Evolutionary conservation across 2,797 vertebrate species (phyloP).

Genomic region (Myioborus miniatus): DNA sequence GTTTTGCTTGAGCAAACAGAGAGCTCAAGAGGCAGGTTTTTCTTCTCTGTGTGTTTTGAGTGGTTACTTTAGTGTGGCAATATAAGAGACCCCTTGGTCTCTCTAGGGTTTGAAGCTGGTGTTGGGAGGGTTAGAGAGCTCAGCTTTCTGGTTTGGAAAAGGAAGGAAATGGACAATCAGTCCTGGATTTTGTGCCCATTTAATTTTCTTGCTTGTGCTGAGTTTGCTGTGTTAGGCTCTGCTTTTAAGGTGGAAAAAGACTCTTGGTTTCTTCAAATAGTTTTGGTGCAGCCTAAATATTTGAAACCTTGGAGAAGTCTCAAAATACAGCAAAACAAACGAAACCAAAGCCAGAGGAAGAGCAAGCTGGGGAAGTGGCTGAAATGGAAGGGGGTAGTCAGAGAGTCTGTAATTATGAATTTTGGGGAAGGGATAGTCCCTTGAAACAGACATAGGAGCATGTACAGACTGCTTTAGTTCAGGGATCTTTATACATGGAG

Average conservation of each 20-base stretch:
- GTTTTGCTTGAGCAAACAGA: background rate
- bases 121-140: constrained; percentile 4
- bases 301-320: constrained; percentile 33
- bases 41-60: constrained; percentile 8
- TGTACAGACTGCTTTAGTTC: background rate
- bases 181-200: background rate
- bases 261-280: constrained; percentile 37
- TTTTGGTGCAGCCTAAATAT: constrained; percentile 46
- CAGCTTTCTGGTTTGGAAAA: constrained; percentile 26
- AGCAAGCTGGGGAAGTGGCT: constrained; percentile 1
- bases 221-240: constrained; percentile 29
- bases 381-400: background rate
- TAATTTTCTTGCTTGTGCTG: constrained; percentile 44
- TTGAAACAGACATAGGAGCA: background rate
- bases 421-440: background rate
- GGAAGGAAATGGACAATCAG: constrained; percentile 48
- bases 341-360: background rate
- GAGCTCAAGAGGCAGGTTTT: background rate
- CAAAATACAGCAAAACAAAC: constrained; percentile 42
- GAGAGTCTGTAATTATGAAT: background rate
- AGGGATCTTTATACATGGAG: background rate
- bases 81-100: background rate
- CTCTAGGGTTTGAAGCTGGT: background rate
- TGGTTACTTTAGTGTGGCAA: constrained; percentile 36
- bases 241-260: constrained; percentile 50